Evolutionary conservation across 2,797 vertebrate genomes (phyloP), one percentile per base, ranked within the genome.

Genomic region (Psittacula echo): DNA sequence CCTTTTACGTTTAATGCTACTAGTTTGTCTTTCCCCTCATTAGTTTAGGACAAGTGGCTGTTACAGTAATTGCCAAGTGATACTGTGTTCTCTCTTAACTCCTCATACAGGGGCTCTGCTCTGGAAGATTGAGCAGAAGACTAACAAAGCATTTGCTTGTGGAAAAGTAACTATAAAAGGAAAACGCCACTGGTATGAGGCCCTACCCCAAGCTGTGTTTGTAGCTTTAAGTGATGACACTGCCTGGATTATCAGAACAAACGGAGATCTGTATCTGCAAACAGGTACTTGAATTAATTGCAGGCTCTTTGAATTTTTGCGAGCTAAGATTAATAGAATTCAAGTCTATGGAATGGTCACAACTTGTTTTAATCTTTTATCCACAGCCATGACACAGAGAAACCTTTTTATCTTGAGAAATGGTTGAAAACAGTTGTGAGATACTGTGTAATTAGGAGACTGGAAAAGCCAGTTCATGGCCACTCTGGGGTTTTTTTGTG

Each of bases 121-220:
- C 71, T 99, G 99, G 99, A 99, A 99, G 97, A 98, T 99, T 94
- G 99, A 99, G 91, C 99, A 99, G 98, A 99, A 99, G 93, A 99
- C 98, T 44, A 98, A 99, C 97, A 99, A 99, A 22, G 99, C 99
- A 3, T 99, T 98, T 64, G 99, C 99, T 8, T 99, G 99, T 89
- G 99, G 99, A 13, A 99, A 99, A 97, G 99, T 99, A 10, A 98
- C 99, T 12, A 98, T 98, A 51, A 99, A 98, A 97, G 99, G 99
- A 39, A 99, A 99, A 87, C 98, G 99, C 11, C 99, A 99, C 96
- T 99, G 99, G 99, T 99, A 99, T 11, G 99, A 99, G 95, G 99
- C 99, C 27, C 97, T 99, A 94, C 99, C 99, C 24, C 98, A 99
- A 84, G 98, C 98, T 0, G 98, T 98, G 5, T 99, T 99, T 37